Conservation (phyloP, 2,888 invertebrate species). For the Machimus rusticus region DNA sequence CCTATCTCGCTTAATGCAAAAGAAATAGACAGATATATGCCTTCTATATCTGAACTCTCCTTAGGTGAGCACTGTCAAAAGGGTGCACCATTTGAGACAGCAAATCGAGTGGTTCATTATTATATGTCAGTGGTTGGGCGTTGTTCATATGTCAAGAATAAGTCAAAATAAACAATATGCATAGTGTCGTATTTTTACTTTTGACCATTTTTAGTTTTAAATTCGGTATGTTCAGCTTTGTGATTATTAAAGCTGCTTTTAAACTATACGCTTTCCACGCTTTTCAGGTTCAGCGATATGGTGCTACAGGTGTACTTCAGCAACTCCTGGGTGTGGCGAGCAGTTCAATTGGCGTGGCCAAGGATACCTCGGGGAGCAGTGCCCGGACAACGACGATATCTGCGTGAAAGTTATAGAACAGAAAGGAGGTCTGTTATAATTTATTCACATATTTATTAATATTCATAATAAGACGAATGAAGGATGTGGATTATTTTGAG, state of each 20-base stretch:
- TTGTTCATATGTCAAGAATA: no score
- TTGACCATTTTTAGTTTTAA: not conserved
- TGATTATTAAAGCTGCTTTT: not conserved
- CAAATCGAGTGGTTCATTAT: no score
- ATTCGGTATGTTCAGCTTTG: not conserved
- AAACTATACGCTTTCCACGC: not conserved
- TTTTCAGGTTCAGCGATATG: constrained; percentile 71
- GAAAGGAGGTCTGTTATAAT: constrained; percentile 74
- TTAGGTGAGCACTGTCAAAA: no score
- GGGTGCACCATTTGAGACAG: no score
- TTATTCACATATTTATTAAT: no score
- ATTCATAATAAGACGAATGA: no score
- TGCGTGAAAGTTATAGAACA: constrained; percentile 89
- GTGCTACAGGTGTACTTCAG: constrained; percentile 90
- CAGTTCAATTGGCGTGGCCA: constrained; percentile 83
- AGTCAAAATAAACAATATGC: not conserved
- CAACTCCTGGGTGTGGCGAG: constrained; percentile 86
- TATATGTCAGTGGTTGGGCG: no score
- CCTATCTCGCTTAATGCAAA: no score
- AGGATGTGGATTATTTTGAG: no score
- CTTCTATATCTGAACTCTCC: no score
- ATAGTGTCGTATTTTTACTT: not conserved
- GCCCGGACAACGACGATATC: constrained; percentile 83
- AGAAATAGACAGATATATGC: no score
- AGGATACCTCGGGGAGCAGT: constrained; percentile 78